Percentiles rank a stretch among this genome's conserved stretches.
These are phyloP conservation scores for Drosophila nebulosa DNA, from an alignment of 1,140 invertebrate genomes.

Conservation along the genomic window DNA sequence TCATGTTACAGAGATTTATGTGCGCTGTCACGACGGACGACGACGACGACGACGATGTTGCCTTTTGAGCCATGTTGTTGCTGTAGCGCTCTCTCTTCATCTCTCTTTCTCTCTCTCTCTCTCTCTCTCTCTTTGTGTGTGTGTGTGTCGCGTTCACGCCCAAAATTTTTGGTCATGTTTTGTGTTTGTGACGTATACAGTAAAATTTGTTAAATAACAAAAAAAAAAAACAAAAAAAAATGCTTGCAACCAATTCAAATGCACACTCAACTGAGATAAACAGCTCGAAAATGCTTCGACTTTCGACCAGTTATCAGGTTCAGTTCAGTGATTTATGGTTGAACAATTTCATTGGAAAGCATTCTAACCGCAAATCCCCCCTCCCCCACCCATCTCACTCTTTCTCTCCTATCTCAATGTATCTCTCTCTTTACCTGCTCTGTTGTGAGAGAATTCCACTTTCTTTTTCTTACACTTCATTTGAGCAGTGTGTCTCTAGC, in stretches of 20 bases:
- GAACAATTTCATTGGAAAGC: constrained; percentile 54
- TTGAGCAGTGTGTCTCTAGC: neutral
- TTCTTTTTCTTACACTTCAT: constrained; percentile 44
- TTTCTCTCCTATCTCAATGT: too few species aligned
- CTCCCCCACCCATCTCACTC: neutral
- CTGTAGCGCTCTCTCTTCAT: too few species aligned
- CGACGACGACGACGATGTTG: constrained; percentile 34
- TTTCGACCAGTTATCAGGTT: constrained; percentile 64
- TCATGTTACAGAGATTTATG: constrained; percentile 81
- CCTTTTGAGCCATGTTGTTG: constrained; percentile 48
- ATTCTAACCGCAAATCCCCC: constrained; percentile 14
- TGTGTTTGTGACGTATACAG: constrained; percentile 59
- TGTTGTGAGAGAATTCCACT: constrained; percentile 16
- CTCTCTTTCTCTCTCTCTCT: constrained; percentile 5
- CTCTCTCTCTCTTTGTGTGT: constrained; percentile 8
- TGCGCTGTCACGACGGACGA: constrained; percentile 58
- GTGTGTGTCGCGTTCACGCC: constrained; percentile 57
- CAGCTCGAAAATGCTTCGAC: constrained; percentile 48
- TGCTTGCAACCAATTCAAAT: constrained; percentile 72
- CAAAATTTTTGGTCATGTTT: constrained; percentile 77
- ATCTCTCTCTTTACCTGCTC: neutral
- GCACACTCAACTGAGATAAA: constrained; percentile 49
- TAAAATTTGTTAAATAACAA: constrained; percentile 31
- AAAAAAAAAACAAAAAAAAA: too few species aligned
- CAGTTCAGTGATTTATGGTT: constrained; percentile 59